Evolutionary conservation across 2,797 vertebrate genomes (phyloP).

Genomic region (Tokudaia muenninki): DNA sequence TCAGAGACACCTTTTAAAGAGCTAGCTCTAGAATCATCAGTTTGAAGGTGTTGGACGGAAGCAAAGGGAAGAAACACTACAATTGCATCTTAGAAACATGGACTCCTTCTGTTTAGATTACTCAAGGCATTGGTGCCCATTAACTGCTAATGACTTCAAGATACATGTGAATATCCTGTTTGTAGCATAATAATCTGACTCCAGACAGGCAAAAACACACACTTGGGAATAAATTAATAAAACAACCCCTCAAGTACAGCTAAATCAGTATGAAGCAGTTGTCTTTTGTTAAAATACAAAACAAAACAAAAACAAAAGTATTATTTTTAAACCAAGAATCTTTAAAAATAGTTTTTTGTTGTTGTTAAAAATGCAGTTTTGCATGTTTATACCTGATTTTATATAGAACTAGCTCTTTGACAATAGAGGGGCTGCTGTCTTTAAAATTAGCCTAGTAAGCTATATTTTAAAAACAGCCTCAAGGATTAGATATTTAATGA

Average conservation of each 20-base stretch:
- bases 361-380: background rate
- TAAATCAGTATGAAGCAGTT: constrained; percentile 46
- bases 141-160: constrained; percentile 71
- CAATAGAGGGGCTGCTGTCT: constrained; percentile 79
- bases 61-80: background rate
- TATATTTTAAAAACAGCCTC: constrained; percentile 88
- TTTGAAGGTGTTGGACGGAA: background rate
- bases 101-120: constrained; percentile 59
- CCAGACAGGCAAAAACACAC: constrained; percentile 52
- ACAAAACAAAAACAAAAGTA: constrained; percentile 58
- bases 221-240: constrained; percentile 68
- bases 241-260: constrained; percentile 31
- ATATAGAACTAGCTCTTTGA: constrained; percentile 88
- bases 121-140: constrained; percentile 50
- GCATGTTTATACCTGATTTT: constrained; percentile 50
- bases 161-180: constrained; percentile 70
- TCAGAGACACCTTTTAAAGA: constrained; percentile 84
- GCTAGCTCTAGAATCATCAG: constrained; percentile 83
- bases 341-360: background rate
- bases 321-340: background rate
- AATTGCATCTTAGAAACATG: constrained; percentile 63
- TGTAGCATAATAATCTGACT: constrained; percentile 65
- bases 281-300: constrained; percentile 50
- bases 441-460: constrained; percentile 89
- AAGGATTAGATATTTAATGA: constrained; percentile 76